Base-by-base conservation (phyloP, 2,113 vertebrate species). In the Camelus bactrianus region DNA sequence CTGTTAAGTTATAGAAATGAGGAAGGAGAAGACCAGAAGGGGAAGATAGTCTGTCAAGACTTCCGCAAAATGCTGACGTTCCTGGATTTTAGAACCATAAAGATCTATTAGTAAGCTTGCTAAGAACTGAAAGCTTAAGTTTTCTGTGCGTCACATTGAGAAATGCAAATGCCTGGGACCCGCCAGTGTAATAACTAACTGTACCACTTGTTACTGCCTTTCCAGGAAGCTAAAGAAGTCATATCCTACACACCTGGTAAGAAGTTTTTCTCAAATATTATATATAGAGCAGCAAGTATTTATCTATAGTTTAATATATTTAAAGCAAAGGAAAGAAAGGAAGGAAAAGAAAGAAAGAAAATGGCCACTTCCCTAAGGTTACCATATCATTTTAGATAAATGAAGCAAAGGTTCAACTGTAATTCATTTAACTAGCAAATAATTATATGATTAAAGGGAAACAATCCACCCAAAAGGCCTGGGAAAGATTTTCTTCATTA, bases 351-450 rank as follows among this genome's bases (percentile, higher is more conserved):
- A 22, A 95, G 11, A 81, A 32, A 22, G 52, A 62, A 22, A 69
- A 48, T 46, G 28, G 16, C 6, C 73, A 76, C 56, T 90, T 80
- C 24, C 12, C 2, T 62, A 91, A 70, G 38, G 42, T 64, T 30
- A 28, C 70, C 42, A n/a, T n/a, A 90, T 15, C 73, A 64, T 65
- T 95, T 82, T 50, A 48, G 32, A 28, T 69, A 82, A 81, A 38
- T 92, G 11, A 86, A 79, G 14, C 26, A 84, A 93, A 96, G 17
- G 3, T 85, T 85, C 48, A 89, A 67, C 24, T 20, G 11, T 19
- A 80, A 67, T 48, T 92, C 58, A 89, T 32, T 67, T 89, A 96
- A 93, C n/a, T 56, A 93, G 64, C 56, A 81, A 80, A 72, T 26
- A 73, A n/a, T 65, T 81, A 52, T 3, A 89, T 6, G 19, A 56